Evolutionary conservation across 37 sponge, comb jelly and placozoan genomes (phyloP), one percentile per base, ranked within the genome.

Genomic region (Cliona cf. orientalis): DNA sequence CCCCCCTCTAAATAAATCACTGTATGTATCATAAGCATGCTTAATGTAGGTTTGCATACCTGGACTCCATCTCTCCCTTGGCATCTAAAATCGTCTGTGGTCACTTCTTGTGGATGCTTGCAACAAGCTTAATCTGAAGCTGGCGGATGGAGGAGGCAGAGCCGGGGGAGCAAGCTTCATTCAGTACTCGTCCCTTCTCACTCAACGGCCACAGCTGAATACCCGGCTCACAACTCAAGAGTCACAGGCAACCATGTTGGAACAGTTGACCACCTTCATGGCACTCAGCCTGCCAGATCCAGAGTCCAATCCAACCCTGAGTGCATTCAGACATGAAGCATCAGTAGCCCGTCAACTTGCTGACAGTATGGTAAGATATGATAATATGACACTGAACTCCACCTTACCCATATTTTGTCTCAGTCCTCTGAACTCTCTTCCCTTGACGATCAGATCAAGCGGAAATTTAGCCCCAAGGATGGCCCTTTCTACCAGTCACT

Each of bases 11-110:
- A n/a, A n/a, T n/a, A n/a, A n/a, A n/a, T n/a, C n/a, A n/a, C n/a
- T n/a, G n/a, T n/a, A n/a, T n/a, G n/a, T n/a, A n/a, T n/a, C 77
- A 40, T 23, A 19, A 35, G 2, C 3, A 36, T 61, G 32, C 33
- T 12, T 31, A 21, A 46, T 14, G n/a, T 74, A 83, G 84, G 75
- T 83, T 12, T 83, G 84, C 75, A 42, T 83, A 22, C 84, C 84
- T 35, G 84, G 75, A 26, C 56, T 83, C 2, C 84, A 83, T 41
- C 29, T 83, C 28, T 59, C 73, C 0, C 61, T 72, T 14, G 83
- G 83, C 2, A 83, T 83, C 22, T 83, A 71, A 26, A 57, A 71
- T n/a, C 59, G 44, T 0, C 57, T 81, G 2, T 81, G 37, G 33
- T 58, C 19, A 21, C 45, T 81, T 43, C 31, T 81, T 3, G 82